Evolutionary conservation across 92 coral and sea anemone genomes (phyloP), one percentile per base, ranked within the genome.

Genomic region (Diadumene lineata): DNA sequence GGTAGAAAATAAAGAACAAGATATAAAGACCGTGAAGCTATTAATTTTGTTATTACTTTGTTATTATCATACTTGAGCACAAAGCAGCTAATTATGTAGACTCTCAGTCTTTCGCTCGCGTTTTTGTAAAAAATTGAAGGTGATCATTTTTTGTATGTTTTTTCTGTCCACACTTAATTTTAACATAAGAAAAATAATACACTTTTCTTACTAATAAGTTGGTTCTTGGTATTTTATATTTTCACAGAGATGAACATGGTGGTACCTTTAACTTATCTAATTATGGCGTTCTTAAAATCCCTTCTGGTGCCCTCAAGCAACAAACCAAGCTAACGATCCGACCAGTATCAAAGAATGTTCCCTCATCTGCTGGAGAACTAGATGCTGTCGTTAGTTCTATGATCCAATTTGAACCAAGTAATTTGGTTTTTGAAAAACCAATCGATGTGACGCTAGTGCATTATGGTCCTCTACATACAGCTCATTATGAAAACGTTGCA

Each of bases 381-480:
- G 91, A 86, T 72, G 71, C 72, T 30, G 31, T 69, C 18, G 81
- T 86, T 28, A 86, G 91, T 46, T 70, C 72, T 72, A 69, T 86
- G 2, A 48, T 86, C 3, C 68, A 86, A 53, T 82, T 86, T 33
- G 84, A 74, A 27, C 19, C 84, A 13, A 31, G 28, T 31, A 34
- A 51, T 27, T 60, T 55, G 13, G 74, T 26, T 31, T 15, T 67
- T 48, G 34, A 10, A 18, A 26, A 77, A 21, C 67, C 82, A 30
- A 48, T 77, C 44, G 24, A 1, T 50, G 66, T 66, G 11, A 46
- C 55, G 1, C 30, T 77, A 25, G 17, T 62, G 33, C 82, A 77
- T 38, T 65, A 60, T 55, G 73, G 64, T 1, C 29, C 61, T n/a
- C 56, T 7, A 7, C 31, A 26, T 31, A 31, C 33, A 31, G 65